Base-by-base conservation (phyloP, 2,888 invertebrate species). In the Meliscaeva auricollis region DNA sequence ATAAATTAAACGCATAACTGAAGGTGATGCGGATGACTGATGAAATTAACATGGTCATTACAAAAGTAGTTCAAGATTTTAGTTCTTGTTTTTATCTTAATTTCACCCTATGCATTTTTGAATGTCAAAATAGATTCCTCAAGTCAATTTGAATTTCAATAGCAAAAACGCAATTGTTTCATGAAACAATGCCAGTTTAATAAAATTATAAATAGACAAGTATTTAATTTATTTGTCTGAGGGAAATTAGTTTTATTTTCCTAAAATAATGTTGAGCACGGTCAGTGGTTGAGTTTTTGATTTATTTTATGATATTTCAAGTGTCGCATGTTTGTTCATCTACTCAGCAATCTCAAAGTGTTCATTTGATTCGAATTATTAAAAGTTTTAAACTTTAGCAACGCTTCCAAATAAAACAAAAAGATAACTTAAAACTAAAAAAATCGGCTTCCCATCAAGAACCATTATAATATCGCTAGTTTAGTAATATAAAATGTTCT, bases 151-250 rank as follows among this genome's bases (percentile, higher is more conserved):
- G 30, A 64, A 48, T 64, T 17, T 32, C 30, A 17, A 52, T 75
- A 69, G 66, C 54, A 66, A 76, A 81, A 81, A 66, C 76, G 76
- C 81, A 81, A 76, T 76, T 81, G 44, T 76, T 66, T 81, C 22
- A 46, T 60, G 72, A 66, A 76, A 81, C 76, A 72, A 81, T 76
- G 81, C 81, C 81, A 81, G 70, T 76, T 76, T 50, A 58, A 56
- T 64, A 48, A 8, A 17, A 44, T 35, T 52, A 48, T 76, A 76
- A 76, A 81, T 81, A 81, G 72, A 76, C 50, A 56, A 17, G 41
- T 54, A 60, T 76, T 76, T 66, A 72, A 76, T 60, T 76, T 81
- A 72, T 72, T 76, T 75, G 50, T 15, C 20, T 46, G 56, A 54
- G 58, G 54, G 75, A 66, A 66, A 15, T 50, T 22, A 41, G 41